Conservation (phyloP, 1,140 invertebrate species). For the Liolophura sinensis region DNA sequence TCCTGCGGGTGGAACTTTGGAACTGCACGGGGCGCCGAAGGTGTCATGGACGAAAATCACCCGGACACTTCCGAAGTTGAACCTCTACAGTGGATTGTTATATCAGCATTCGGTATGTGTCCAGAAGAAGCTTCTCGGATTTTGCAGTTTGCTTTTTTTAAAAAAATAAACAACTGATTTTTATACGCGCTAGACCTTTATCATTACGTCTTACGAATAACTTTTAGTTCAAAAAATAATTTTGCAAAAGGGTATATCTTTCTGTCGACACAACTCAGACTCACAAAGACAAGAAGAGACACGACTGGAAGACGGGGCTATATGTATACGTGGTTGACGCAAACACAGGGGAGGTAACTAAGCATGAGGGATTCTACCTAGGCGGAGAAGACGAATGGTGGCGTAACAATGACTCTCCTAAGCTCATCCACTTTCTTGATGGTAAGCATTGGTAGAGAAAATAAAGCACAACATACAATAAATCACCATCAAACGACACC, state of each 20-base stretch:
- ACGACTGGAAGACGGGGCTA: constrained; percentile 1
- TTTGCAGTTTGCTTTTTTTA: too few relatives aligned
- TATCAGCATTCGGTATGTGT: constrained; percentile 9
- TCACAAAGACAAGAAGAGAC: too few relatives aligned
- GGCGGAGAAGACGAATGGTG: not conserved
- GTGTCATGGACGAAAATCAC: constrained; percentile 32
- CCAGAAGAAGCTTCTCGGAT: too few relatives aligned
- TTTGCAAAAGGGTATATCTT: too few relatives aligned
- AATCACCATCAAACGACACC: too few relatives aligned
- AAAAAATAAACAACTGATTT: too few relatives aligned
- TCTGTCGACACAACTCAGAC: too few relatives aligned
- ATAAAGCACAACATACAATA: too few relatives aligned
- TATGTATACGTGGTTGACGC: constrained; percentile 2
- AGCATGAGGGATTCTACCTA: not conserved
- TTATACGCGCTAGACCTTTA: too few relatives aligned
- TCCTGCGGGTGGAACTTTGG: constrained; percentile 24
- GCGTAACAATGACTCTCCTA: not conserved
- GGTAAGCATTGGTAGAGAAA: not conserved
- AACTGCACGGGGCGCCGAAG: constrained; percentile 27
- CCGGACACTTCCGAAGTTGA: constrained; percentile 18
- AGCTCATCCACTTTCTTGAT: not conserved
- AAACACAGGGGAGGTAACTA: not conserved
- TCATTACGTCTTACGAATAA: too few relatives aligned
- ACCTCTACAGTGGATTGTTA: constrained; percentile 1
- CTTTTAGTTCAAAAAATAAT: too few relatives aligned